Evolutionary conservation across 2,888 invertebrate genomes (phyloP).

Genomic region (Sceliomorpha sp.): DNA sequence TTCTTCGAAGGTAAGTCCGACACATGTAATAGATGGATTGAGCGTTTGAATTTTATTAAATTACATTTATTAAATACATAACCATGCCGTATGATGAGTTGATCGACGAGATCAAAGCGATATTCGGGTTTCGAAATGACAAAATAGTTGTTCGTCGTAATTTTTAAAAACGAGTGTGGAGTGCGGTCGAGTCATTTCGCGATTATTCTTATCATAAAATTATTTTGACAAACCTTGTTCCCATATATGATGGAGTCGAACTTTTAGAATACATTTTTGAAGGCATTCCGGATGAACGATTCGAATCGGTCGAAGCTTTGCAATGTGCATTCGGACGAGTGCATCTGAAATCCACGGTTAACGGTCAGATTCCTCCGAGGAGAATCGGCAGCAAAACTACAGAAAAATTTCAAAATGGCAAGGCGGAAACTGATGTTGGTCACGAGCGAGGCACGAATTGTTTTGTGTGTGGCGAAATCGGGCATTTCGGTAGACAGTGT

Average conservation of each 20-base stretch:
- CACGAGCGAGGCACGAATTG: background rate
- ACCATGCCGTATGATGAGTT: background rate
- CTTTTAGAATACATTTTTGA: background rate
- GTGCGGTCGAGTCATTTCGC: conserved; percentile 2
- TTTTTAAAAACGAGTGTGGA: conserved; percentile 8
- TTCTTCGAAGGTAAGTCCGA: no score
- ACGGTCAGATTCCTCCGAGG: background rate
- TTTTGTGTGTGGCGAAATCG: conserved; percentile 4
- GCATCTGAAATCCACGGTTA: no score
- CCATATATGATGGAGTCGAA: conserved; percentile 1
- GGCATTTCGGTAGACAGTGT: conserved; percentile 2
- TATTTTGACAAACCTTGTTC: conserved; percentile 5
- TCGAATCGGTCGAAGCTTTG: background rate
- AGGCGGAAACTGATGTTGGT: background rate
- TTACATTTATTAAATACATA: background rate
- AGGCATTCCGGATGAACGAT: conserved; percentile 6
- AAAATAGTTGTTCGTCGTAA: background rate
- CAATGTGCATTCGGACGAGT: background rate
- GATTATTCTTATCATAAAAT: conserved; percentile 5
- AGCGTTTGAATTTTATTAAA: background rate
- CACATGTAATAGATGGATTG: no score
- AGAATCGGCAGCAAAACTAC: background rate
- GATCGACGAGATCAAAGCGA: background rate
- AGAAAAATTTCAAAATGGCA: background rate
- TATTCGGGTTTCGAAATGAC: background rate